These are phyloP conservation scores for Phaethornis superciliosus DNA, from an alignment of 2,113 vertebrate species.

Conservation along the genomic window DNA sequence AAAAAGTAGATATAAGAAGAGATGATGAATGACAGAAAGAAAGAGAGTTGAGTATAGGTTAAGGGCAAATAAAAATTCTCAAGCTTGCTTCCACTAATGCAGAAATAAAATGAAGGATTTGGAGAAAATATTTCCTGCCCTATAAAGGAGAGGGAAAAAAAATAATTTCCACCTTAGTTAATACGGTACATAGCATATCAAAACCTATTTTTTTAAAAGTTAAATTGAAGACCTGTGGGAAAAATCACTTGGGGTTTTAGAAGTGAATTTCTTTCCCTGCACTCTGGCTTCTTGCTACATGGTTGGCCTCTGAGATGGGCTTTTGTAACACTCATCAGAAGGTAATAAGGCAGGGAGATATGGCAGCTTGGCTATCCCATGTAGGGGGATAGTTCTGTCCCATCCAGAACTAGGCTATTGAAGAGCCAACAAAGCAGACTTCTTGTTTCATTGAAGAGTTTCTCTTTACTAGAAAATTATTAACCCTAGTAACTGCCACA, in stretches of 20 bases:
- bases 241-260: background rate
- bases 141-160: background rate
- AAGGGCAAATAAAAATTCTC: background rate
- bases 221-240: background rate
- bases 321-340: background rate
- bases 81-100: background rate
- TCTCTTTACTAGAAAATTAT: background rate
- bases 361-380: accelerated
- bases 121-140: background rate
- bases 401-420: too few relatives aligned
- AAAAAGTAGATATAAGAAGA: background rate
- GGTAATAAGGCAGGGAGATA: background rate
- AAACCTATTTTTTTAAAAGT: background rate
- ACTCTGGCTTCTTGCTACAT: background rate
- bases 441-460: background rate
- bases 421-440: background rate
- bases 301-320: accelerated
- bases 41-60: background rate
- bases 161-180: background rate
- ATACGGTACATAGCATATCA: background rate
- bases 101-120: background rate
- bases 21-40: background rate
- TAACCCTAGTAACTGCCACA: background rate
- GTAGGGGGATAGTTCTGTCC: too few relatives aligned
- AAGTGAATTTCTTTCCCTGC: background rate